Percentiles rank a stretch among this genome's conserved stretches.
These are phyloP conservation scores for Crossoptilon crossoptilon DNA, from an alignment of 2,797 vertebrate genomes.

Conservation along the genomic window DNA sequence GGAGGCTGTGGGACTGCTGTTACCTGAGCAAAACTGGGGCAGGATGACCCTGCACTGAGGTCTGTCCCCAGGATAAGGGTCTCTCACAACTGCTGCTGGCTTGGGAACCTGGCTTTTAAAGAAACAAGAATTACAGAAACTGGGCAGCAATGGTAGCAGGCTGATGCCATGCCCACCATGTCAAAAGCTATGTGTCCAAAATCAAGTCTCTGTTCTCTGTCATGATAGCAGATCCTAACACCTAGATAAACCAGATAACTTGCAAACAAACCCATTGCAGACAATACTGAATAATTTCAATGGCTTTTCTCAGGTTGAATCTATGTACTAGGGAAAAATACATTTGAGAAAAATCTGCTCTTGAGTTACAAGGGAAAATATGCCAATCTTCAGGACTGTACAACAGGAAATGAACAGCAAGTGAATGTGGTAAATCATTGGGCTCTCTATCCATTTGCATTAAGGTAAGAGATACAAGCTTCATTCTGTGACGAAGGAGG, in stretches of 20 bases:
- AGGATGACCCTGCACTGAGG: background rate
- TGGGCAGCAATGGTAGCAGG: rapidly evolving
- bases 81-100: background rate
- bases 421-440: background rate
- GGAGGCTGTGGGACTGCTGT: background rate
- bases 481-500: background rate
- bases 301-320: background rate
- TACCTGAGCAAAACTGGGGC: background rate
- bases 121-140: background rate
- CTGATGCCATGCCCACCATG: background rate
- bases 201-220: rapidly evolving
- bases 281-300: background rate
- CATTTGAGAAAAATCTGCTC: background rate
- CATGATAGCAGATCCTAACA: rapidly evolving
- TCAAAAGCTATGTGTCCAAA: background rate
- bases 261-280: background rate
- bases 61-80: rapidly evolving
- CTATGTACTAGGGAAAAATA: background rate
- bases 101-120: background rate
- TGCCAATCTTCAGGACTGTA: background rate
- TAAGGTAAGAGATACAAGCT: background rate
- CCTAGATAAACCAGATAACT: background rate
- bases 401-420: background rate
- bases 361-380: background rate
- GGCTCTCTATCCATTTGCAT: background rate